phyloP scores from a whole-genome alignment of 1,140 invertebrate genomes.

The Epicauta chinensis region DNA sequence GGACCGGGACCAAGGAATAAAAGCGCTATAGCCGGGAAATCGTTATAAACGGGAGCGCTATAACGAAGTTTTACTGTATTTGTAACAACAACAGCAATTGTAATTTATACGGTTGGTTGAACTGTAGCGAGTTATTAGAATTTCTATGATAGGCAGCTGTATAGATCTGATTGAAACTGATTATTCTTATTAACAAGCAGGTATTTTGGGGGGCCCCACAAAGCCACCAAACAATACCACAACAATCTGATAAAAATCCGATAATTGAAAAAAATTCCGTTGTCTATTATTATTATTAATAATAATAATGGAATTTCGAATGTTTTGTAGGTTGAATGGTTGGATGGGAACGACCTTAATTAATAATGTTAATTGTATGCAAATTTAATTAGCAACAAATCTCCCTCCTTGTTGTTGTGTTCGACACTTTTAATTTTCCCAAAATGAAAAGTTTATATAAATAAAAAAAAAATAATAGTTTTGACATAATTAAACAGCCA shows the following conservation, averaged over 20 bases:
- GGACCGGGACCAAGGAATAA: too few species aligned
- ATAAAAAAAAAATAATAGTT: slow-evolving; percentile 1
- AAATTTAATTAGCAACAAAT: slow-evolving; percentile 10
- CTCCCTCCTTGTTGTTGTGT: too few species aligned
- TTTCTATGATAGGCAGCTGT: slow-evolving; percentile 9
- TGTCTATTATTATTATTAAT: slow-evolving; percentile 6
- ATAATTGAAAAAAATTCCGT: slow-evolving; percentile 11
- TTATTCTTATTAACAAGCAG: slow-evolving; percentile 12
- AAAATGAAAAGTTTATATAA: background rate
- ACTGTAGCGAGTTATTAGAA: slow-evolving; percentile 6
- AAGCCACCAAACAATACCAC: slow-evolving; percentile 3
- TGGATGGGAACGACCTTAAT: too few species aligned
- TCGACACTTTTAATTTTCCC: background rate
- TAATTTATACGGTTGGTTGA: too few species aligned
- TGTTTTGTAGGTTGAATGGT: slow-evolving; percentile 13
- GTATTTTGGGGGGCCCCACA: slow-evolving; percentile 12
- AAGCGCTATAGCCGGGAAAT: too few species aligned
- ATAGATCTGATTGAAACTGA: slow-evolving; percentile 16
- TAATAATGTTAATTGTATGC: slow-evolving; percentile 15
- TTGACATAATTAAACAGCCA: slow-evolving; percentile 20
- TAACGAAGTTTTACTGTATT: too few species aligned
- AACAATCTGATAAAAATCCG: slow-evolving; percentile 14
- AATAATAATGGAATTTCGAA: background rate
- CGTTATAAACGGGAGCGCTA: too few species aligned
- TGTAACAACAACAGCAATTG: too few species aligned